Evolutionary conservation across 1,140 invertebrate genomes (phyloP).

Genomic region (Zophobas atratus): DNA sequence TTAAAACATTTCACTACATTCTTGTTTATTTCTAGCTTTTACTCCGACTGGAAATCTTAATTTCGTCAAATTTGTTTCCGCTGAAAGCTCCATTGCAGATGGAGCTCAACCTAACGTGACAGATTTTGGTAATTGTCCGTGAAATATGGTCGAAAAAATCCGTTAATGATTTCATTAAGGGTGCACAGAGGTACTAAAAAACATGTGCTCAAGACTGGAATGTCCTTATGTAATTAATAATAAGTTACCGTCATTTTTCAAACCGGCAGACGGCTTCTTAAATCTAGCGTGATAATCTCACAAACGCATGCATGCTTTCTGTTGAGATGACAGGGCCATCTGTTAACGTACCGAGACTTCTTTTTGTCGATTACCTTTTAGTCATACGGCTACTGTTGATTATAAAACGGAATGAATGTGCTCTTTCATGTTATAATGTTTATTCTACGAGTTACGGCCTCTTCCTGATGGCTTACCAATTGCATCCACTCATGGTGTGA

Average conservation of each 20-base stretch:
- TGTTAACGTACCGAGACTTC: conserved; percentile 51
- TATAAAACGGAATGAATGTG: conserved; percentile 29
- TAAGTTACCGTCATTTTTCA: conserved; percentile 57
- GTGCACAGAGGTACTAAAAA: conserved; percentile 29
- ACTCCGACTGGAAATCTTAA: background rate
- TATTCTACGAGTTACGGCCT: conserved; percentile 28
- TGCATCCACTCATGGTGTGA: conserved; percentile 10
- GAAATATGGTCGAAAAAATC: conserved; percentile 41
- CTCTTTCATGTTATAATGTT: conserved; percentile 31
- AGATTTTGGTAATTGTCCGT: conserved; percentile 36
- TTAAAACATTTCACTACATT: background rate
- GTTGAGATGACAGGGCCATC: conserved; percentile 54
- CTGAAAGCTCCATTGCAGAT: background rate
- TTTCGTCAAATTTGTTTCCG: conserved; percentile 1
- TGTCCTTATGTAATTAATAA: conserved; percentile 56
- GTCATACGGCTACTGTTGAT: conserved; percentile 36
- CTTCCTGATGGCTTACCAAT: conserved; percentile 24
- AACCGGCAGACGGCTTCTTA: conserved; percentile 56
- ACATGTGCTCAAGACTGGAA: conserved; percentile 39
- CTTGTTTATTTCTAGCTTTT: background rate
- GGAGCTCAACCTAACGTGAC: conserved; percentile 6
- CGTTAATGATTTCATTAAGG: conserved; percentile 46
- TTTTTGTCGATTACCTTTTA: conserved; percentile 39
- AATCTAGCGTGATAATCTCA: conserved; percentile 59
- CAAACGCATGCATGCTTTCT: conserved; percentile 53